phyloP scores from a whole-genome alignment of 2,888 invertebrate species.

The Agriopis aurantiaria region DNA sequence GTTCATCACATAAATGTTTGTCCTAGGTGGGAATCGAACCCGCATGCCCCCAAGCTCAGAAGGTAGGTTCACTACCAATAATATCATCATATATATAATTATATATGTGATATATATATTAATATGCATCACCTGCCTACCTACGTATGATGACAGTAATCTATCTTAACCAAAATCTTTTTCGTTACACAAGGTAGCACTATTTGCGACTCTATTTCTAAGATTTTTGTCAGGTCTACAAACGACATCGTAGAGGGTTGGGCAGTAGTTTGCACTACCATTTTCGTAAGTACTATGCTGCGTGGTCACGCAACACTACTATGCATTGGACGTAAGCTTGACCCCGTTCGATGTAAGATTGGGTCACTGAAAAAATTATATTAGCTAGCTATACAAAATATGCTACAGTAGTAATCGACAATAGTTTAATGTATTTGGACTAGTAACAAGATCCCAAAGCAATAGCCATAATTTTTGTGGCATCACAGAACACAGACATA shows the following conservation, averaged over 20 bases:
- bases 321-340: conserved; percentile 28
- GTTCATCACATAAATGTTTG: too few relatives aligned
- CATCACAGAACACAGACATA: too few relatives aligned
- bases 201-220: conserved; percentile 2
- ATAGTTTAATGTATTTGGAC: neutral
- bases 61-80: too few relatives aligned
- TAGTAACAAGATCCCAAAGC: too few relatives aligned
- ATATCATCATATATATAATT: too few relatives aligned
- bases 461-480: too few relatives aligned
- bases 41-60: too few relatives aligned
- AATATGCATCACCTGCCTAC: too few relatives aligned
- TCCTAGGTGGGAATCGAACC: too few relatives aligned
- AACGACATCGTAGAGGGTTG: conserved; percentile 20
- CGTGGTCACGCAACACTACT: conserved; percentile 29
- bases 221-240: conserved; percentile 18
- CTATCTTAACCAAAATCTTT: too few relatives aligned
- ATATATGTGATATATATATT: too few relatives aligned
- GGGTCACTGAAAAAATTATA: conserved; percentile 20
- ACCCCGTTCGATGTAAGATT: conserved; percentile 23
- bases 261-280: conserved; percentile 31
- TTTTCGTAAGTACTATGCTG: conserved; percentile 25
- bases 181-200: neutral
- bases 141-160: too few relatives aligned
- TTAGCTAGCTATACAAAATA: neutral
- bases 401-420: neutral